Evolutionary conservation across 92 coral and sea anemone genomes (phyloP), one percentile per base, ranked within the genome.

Genomic region (Phenganax subtilis): DNA sequence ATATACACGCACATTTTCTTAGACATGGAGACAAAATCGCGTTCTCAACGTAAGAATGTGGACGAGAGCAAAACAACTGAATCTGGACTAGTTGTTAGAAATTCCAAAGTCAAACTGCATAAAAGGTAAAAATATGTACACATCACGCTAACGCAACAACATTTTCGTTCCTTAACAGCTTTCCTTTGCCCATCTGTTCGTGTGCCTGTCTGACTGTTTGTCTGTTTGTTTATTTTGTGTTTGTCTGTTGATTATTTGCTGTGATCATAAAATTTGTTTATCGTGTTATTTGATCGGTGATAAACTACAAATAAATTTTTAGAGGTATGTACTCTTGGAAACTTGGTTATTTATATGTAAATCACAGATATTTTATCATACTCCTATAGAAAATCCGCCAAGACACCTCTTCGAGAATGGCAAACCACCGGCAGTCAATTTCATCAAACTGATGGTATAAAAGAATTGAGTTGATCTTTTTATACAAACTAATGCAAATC

Each of bases 391-490:
- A 76, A 76, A 31, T 20, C 25, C 25, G 31, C 70, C 60, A 29
- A 59, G 28, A 8, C 81, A 64, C 30, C 27, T 15, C 70, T 76
- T 59, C 70, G 81, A 9, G 81, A 59, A 76, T 76, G 81, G 81
- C 53, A 11, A 10, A 29, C 70, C 0, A 52, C 47, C 6, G 54
- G 12, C 16, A 28, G 57, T 29, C 81, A 59, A 27, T 76, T 58
- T 76, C 55, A 52, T 20, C 15, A 57, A 58, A 69, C 55, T 58
- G 47, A 60, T 29, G 60, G 30, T 9, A 12, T 25, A 17, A 3
- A 27, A 57, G 7, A 20, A 37, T 58, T 44, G 31, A 16, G 4
- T 25, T n/a, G 30, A 15, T 12, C 11, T 73, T 52, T 30, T 73
- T 73, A 10, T 73, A 17, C 16, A 14, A 68, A 12, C 25, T 20